Conservation (phyloP, 2,888 invertebrate species). For the Ormia ochracea region DNA sequence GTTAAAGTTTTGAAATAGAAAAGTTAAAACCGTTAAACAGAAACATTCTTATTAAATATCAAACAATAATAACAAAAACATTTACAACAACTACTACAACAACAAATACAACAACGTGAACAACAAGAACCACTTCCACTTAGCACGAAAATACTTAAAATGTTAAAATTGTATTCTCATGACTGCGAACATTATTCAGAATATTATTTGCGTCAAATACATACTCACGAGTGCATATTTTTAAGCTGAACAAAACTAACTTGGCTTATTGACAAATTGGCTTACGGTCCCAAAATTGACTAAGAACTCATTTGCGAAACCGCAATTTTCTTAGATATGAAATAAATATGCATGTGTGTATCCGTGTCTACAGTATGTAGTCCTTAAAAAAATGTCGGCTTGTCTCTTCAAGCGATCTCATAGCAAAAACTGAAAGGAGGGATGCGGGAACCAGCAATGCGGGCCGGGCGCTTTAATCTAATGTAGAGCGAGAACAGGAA, state of each 20-base stretch:
- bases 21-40: constrained; percentile 35
- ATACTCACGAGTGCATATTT: too few relatives aligned
- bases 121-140: not conserved
- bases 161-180: constrained; percentile 8
- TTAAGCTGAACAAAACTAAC: not conserved
- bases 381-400: not conserved
- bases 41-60: constrained; percentile 37
- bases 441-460: too few relatives aligned
- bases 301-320: constrained; percentile 22
- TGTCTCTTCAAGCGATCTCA: not conserved
- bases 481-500: too few relatives aligned
- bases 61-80: not conserved
- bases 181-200: constrained; percentile 17
- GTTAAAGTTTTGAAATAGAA: constrained; percentile 42
- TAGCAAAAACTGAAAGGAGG: not conserved
- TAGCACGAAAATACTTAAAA: not conserved
- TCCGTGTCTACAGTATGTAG: too few relatives aligned
- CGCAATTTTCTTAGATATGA: not conserved
- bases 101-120: not conserved
- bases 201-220: not conserved
- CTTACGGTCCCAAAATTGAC: constrained; percentile 13
- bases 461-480: too few relatives aligned
- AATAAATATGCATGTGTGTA: not conserved
- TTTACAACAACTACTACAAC: not conserved
- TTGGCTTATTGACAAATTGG: constrained; percentile 47